Percentiles rank a stretch among this genome's conserved stretches.
These are phyloP conservation scores for Cichladusa arquata DNA, from an alignment of 2,113 vertebrate species.

Conservation along the genomic window DNA sequence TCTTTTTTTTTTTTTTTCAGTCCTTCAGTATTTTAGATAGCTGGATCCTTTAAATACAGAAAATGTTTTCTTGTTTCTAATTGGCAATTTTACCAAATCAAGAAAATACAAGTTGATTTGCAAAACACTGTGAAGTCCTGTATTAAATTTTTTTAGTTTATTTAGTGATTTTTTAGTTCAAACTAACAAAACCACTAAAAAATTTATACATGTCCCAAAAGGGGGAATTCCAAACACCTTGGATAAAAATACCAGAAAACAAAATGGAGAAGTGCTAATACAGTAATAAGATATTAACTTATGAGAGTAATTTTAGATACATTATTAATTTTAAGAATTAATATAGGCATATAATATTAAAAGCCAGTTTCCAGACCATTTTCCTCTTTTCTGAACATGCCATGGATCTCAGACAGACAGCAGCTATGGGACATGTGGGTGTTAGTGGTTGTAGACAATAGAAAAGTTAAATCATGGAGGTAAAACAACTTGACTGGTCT, in stretches of 20 bases:
- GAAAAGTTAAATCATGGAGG: neutral
- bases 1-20: fast-evolving
- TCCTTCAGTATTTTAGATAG: neutral
- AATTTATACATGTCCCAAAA: neutral
- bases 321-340: neutral
- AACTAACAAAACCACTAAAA: neutral
- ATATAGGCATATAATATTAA: neutral
- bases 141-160: neutral
- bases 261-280: neutral
- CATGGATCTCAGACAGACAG: neutral
- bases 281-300: neutral
- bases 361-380: neutral
- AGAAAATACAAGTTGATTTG: neutral
- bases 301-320: neutral
- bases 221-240: neutral
- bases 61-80: neutral
- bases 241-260: neutral
- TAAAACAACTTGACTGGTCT: neutral
- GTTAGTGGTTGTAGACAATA: neutral
- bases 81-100: neutral
- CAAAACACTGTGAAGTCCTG: neutral
- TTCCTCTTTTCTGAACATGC: neutral
- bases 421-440: fast-evolving
- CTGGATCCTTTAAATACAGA: neutral
- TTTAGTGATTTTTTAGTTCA: neutral